A percentile compares a stretch with the other conserved stretches of the same genome.
Evolutionary conservation across 2,888 invertebrate species (phyloP).

Genomic region (Lasioglossum figueresi): DNA sequence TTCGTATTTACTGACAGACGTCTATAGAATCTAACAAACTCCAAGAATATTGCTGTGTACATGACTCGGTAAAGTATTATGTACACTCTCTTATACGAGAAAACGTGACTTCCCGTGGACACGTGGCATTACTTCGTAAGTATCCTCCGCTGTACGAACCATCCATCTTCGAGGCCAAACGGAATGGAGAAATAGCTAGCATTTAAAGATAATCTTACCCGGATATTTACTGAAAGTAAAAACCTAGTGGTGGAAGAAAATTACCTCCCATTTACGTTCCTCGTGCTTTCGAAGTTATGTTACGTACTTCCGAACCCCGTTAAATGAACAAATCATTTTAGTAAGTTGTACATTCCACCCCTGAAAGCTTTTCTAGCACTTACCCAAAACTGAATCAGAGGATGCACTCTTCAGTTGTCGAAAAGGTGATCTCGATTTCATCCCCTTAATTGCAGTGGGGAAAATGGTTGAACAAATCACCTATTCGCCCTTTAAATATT

Average conservation of each 20-base stretch:
- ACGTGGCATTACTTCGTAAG: conserved; percentile 61
- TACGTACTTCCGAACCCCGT: neutral
- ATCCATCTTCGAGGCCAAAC: conserved; percentile 46
- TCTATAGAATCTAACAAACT: conserved; percentile 15
- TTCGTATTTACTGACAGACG: neutral
- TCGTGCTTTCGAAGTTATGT: neutral
- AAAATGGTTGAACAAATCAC: neutral
- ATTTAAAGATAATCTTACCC: conserved; percentile 50
- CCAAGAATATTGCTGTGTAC: conserved; percentile 34
- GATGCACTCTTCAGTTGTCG: neutral
- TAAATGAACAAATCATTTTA: neutral
- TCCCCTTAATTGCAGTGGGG: neutral
- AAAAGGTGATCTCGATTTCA: neutral
- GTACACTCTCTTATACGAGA: conserved; percentile 51
- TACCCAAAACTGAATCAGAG: neutral
- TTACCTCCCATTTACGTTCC: conserved; percentile 6
- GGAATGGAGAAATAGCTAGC: conserved; percentile 40
- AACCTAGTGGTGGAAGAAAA: conserved; percentile 20
- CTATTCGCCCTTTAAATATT: neutral
- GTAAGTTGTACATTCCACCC: neutral
- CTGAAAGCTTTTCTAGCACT: neutral
- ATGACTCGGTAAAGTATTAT: conserved; percentile 52
- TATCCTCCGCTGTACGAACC: conserved; percentile 41
- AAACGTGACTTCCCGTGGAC: conserved; percentile 65
- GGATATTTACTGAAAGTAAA: conserved; percentile 24